Conservation (phyloP, 2,797 vertebrate species). For the Simalia tracyae region DNA sequence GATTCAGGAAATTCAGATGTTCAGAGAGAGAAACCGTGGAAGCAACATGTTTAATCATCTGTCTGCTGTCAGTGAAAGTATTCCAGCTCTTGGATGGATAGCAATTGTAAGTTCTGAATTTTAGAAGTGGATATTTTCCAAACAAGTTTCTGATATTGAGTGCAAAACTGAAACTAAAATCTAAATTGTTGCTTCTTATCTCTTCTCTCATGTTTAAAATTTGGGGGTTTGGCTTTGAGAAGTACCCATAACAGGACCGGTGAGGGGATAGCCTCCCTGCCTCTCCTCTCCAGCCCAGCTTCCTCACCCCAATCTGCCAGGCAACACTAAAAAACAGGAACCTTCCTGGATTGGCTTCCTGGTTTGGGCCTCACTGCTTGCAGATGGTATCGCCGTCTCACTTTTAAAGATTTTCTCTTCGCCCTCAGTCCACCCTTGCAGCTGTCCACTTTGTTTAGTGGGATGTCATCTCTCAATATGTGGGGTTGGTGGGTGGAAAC, state of each 20-base stretch:
- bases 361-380: too few relatives aligned
- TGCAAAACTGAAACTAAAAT: neutral
- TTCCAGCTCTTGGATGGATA: constrained; percentile 96
- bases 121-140: neutral
- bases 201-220: neutral
- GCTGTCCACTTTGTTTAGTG: neutral
- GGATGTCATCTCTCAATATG: neutral
- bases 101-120: constrained; percentile 83
- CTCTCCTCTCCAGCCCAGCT: too few relatives aligned
- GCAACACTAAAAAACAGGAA: neutral
- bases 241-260: neutral
- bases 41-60: constrained; percentile 95
- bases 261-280: neutral
- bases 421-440: neutral
- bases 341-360: neutral
- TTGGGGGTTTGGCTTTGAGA: neutral
- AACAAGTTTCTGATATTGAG: neutral
- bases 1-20: constrained; percentile 94
- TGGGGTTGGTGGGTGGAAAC: neutral
- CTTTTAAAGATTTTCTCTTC: neutral
- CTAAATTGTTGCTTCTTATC: neutral
- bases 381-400: neutral
- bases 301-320: neutral
- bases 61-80: constrained; percentile 95
- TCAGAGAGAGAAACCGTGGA: constrained; percentile 91